phyloP scores from a whole-genome alignment of 1,140 invertebrate species.

The Ditylenchus dipsaci region DNA sequence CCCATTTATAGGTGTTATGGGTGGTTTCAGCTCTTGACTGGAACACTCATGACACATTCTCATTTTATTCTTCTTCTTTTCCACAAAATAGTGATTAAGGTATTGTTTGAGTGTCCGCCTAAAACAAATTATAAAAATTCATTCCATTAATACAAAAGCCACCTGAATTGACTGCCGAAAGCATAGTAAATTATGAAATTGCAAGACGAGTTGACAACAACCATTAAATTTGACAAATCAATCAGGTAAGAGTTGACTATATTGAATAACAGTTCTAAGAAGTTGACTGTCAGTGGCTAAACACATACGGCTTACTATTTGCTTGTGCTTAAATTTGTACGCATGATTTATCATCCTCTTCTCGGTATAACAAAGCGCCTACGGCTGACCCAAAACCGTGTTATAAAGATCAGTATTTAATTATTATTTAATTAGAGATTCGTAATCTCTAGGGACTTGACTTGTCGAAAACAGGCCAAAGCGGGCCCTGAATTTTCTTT shows the following conservation, averaged over 20 bases:
- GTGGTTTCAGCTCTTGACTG: too few species aligned
- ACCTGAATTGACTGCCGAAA: slow-evolving; percentile 37
- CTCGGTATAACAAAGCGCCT: too few species aligned
- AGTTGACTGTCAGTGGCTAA: slow-evolving; percentile 49
- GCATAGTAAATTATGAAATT: slow-evolving; percentile 52
- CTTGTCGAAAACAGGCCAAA: too few species aligned
- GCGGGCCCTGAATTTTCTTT: too few species aligned
- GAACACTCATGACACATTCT: background rate
- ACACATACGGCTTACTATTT: slow-evolving; percentile 10
- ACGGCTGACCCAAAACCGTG: too few species aligned
- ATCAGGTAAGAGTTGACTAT: slow-evolving; percentile 47
- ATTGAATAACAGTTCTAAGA: slow-evolving; percentile 41
- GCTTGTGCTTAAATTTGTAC: background rate
- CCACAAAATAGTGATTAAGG: background rate
- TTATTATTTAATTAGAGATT: too few species aligned
- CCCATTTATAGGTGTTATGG: too few species aligned
- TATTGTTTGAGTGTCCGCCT: slow-evolving; percentile 34
- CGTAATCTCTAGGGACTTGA: too few species aligned
- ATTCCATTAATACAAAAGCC: too few species aligned
- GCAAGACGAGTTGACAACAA: slow-evolving; percentile 47
- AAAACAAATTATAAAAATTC: background rate
- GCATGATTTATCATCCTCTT: background rate
- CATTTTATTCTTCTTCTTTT: slow-evolving; percentile 1
- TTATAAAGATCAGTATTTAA: too few species aligned
- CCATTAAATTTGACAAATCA: slow-evolving; percentile 51